Base-by-base conservation (phyloP, 2,797 vertebrate species). In the Danio albolineatus region DNA sequence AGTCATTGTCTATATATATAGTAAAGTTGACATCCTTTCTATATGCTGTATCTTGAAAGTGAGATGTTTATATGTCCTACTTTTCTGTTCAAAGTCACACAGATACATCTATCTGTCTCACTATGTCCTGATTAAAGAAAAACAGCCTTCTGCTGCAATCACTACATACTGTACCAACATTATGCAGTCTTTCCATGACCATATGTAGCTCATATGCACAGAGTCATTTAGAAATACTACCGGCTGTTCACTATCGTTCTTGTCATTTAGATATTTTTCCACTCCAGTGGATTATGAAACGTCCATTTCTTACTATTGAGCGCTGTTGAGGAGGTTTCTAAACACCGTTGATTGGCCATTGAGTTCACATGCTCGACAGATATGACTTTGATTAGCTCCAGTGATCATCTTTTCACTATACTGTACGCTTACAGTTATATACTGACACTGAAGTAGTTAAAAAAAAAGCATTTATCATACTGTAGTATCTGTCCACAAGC, bases 31-130 rank as follows among this genome's bases (percentile, higher is more conserved):
- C 10, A 5, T 53, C 2, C 39, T 51, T 38, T 67, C 39, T 12
- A 60, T 69, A 38, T 73, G 48, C 67, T 64, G 65, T 46, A 70
- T 76, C 76, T 73, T 83, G 57, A 76, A 86, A 83, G 78, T 71
- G 19, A 72, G 56, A 76, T 71, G 61, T 76, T 75, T 80, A 51
- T 70, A 65, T 82, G 71, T 48, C 84, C 83, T 83, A 78, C 69
- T 82, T 83, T 66, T 70, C 56, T 77, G 65, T 59, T 75, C 80
- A 76, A 73, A 67, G 75, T 59, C 78, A 73, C 39, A 48, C 71
- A 73, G 56, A 17, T 78, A 66, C 64, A 79, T 70, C 81, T 69
- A 73, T 67, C 78, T 64, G 64, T 53, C 60, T 48, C 46, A 49
- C 75, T 44, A 36, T 36, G 67, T 83, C 74, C 38, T 48, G 53